Evolutionary conservation across 2,113 vertebrate genomes (phyloP).

Genomic region (Phodopus roborovskii): DNA sequence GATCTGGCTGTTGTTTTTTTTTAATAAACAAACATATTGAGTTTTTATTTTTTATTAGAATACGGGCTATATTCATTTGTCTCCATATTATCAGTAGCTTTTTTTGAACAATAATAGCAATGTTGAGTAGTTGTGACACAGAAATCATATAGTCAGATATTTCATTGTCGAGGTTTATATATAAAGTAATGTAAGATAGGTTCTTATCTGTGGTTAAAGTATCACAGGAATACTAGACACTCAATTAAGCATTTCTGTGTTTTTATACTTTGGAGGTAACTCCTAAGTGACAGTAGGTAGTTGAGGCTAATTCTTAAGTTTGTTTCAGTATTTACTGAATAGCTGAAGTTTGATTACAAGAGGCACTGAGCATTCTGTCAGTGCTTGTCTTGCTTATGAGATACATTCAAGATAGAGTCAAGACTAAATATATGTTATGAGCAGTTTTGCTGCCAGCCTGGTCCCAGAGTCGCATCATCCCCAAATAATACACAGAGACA

Average conservation of each 20-base stretch:
- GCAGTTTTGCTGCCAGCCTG: too few species aligned
- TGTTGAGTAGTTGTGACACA: slow-evolving; percentile 8
- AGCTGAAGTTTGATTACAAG: slow-evolving; percentile 32
- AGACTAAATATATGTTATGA: neutral
- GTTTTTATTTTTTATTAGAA: slow-evolving; percentile 15
- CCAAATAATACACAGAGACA: too few species aligned
- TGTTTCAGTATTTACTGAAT: slow-evolving; percentile 3
- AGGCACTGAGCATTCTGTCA: neutral
- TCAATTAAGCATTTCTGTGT: neutral
- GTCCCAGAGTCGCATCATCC: too few species aligned
- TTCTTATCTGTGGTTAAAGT: neutral
- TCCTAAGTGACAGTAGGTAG: neutral
- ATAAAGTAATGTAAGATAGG: neutral
- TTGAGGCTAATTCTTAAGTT: slow-evolving; percentile 13
- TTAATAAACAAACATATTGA: neutral
- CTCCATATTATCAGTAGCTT: neutral
- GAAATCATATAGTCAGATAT: neutral
- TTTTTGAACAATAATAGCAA: neutral
- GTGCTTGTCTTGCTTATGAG: slow-evolving; percentile 5
- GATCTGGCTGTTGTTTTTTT: slow-evolving; percentile 14
- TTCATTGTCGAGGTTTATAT: slow-evolving; percentile 25
- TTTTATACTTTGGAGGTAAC: neutral
- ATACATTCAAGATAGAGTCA: neutral
- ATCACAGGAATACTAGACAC: neutral
- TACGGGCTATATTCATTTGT: neutral